These are phyloP conservation scores for Diplolepis rosae DNA, from an alignment of 2,888 invertebrate genomes.

Conservation along the genomic window DNA sequence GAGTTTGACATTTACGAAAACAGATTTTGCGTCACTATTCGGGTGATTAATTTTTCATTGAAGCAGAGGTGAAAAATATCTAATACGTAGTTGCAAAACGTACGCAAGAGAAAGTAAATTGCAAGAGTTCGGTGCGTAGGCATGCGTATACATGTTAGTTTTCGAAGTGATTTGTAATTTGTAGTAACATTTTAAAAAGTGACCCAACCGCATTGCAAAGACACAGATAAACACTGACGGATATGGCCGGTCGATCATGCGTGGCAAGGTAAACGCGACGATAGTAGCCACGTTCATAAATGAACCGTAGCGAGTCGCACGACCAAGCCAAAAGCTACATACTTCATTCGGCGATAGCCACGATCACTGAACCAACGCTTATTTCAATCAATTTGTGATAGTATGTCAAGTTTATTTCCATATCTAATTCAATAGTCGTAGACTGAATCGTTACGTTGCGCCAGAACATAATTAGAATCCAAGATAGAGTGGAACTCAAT, in stretches of 20 bases:
- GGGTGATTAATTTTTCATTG: background rate
- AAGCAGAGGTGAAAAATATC: background rate
- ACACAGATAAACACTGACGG: conserved; percentile 24
- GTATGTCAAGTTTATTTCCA: conserved; percentile 26
- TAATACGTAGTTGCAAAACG: conserved; percentile 12
- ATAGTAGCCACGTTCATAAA: conserved; percentile 27
- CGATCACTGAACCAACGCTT: conserved; percentile 9
- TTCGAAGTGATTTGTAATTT: conserved; percentile 28
- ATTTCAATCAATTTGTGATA: conserved; percentile 25
- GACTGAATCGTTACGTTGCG: background rate
- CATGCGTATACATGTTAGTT: conserved; percentile 19
- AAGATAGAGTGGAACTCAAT: background rate
- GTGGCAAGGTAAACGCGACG: conserved; percentile 15
- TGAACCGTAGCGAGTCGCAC: conserved; percentile 23
- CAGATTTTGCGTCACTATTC: background rate
- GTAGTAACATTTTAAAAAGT: conserved; percentile 21
- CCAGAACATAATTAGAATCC: background rate
- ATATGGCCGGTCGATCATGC: conserved; percentile 22
- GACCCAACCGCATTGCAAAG: conserved; percentile 25
- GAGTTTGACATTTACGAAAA: background rate
- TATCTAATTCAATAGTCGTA: conserved; percentile 17
- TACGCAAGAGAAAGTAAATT: conserved; percentile 20
- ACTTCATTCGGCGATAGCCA: conserved; percentile 11
- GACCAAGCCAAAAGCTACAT: conserved; percentile 24
- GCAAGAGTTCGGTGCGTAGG: conserved; percentile 26